Evolutionary conservation across 2,797 vertebrate species (phyloP), one percentile per base, ranked within the genome.

Genomic region (Coregonus ussuriensis): DNA sequence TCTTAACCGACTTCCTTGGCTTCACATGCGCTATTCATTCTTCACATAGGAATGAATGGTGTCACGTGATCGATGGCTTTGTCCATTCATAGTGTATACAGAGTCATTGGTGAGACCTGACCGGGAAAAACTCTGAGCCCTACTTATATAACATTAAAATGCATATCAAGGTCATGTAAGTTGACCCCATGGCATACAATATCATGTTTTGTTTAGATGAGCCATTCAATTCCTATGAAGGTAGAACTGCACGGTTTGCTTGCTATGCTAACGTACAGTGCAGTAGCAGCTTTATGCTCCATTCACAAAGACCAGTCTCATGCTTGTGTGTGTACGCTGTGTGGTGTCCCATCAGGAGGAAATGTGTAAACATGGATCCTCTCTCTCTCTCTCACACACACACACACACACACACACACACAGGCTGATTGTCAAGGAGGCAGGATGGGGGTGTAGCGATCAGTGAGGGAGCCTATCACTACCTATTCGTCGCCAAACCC

Each of bases 321-420:
- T 72, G n/a, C n/a, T 51, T 54, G 9, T 77, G 51, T 77, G 56
- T 77, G 69, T 72, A 66, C 11, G 4, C 25, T 66, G 11, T 66
- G 25, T 11, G 21, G 25, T 15, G 14, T 66, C 25, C 63, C 9
- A 67, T 67, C 9, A 67, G 31, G 1, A 67, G 29, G 21, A 31
- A 67, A 7, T 29, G 18, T 9, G 62, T 7, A 21, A 69, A 37
- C 35, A 41, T 47, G 37, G 25, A 70, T 35, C 29, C 13, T 29
- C 13, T 41, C 15, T 9, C 33, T 13, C n/a, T 25, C 25, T 25
- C 25, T 25, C 25, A 1, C 25, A 25, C 25, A 25, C 25, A 25
- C 25, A 25, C 25, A 25, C 25, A 25, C 25, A 25, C 41, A 47
- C 15, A 25, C 41, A 47, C 15, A 68, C 33, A 33, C 15, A 41